Percentiles rank a stretch among this genome's conserved stretches.
phyloP scores from a whole-genome alignment of 2,888 invertebrate species.

The Oscheius sp. region DNA sequence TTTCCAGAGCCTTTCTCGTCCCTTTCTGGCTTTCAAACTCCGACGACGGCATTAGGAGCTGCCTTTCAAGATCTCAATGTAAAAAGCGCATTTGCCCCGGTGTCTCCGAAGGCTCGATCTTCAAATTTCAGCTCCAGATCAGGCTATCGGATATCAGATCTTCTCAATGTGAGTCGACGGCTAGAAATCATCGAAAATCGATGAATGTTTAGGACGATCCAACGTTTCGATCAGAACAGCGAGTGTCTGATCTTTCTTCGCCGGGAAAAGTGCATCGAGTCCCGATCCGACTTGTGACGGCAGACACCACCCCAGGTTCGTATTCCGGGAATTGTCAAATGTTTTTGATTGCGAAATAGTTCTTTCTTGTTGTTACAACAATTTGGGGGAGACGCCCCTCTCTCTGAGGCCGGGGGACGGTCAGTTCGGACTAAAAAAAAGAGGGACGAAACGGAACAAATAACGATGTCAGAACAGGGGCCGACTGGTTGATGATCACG shows the following conservation, averaged over 20 bases:
- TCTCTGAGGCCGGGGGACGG: slow-evolving; percentile 8
- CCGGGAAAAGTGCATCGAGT: slow-evolving; percentile 40
- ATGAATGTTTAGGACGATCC: slow-evolving; percentile 14
- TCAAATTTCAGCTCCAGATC: slow-evolving; percentile 1
- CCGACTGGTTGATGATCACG: slow-evolving; percentile 2
- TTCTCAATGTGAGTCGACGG: slow-evolving; percentile 24
- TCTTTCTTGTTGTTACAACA: too few relatives aligned
- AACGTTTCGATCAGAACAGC: slow-evolving; percentile 22
- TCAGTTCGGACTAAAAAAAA: slow-evolving; percentile 20
- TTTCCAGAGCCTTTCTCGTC: slow-evolving; percentile 46
- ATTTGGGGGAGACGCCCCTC: slow-evolving; percentile 27
- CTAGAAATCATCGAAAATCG: neutral
- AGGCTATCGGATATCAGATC: slow-evolving; percentile 35
- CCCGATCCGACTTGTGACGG: slow-evolving; percentile 36
- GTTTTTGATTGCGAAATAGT: too few relatives aligned
- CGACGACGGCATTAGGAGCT: slow-evolving; percentile 57
- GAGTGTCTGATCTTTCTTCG: slow-evolving; percentile 4
- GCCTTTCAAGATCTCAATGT: slow-evolving; percentile 55
- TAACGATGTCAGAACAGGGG: slow-evolving; percentile 3
- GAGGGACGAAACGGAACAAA: slow-evolving; percentile 23
- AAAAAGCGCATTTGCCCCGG: slow-evolving; percentile 54
- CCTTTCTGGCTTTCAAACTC: slow-evolving; percentile 60
- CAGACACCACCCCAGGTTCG: slow-evolving; percentile 22
- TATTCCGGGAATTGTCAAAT: too few relatives aligned
- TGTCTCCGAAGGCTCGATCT: slow-evolving; percentile 30